Conservation (phyloP, 2,113 vertebrate species). For the Rhipidura dahli region DNA sequence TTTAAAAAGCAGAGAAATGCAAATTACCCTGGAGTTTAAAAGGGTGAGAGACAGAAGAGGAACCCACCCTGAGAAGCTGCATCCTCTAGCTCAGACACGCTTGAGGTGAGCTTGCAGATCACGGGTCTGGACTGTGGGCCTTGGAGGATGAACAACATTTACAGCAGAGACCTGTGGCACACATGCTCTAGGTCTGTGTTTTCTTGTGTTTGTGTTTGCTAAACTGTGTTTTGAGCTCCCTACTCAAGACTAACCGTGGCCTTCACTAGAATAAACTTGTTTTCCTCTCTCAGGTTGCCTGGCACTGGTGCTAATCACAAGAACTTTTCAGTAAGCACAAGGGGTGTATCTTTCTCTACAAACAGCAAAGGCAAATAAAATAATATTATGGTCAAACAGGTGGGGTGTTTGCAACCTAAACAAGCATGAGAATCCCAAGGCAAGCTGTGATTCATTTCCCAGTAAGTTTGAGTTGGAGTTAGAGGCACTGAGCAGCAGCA, state of each 20-base stretch:
- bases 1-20: not conserved
- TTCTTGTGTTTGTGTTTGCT: not conserved
- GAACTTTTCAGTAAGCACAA: not conserved
- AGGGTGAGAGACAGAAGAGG: not conserved
- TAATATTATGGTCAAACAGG: not conserved
- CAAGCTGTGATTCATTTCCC: not conserved
- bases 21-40: not conserved
- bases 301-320: not conserved
- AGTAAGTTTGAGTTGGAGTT: not conserved
- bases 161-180: not conserved
- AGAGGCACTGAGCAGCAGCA: not conserved
- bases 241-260: not conserved
- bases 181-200: not conserved
- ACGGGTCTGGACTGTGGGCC: accelerated
- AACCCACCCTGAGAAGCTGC: not conserved
- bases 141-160: not conserved
- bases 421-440: not conserved
- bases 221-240: not conserved
- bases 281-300: not conserved
- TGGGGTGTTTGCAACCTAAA: not conserved
- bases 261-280: not conserved
- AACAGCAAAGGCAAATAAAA: not conserved
- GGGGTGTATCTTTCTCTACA: not conserved
- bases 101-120: not conserved
- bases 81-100: not conserved